These are phyloP conservation scores for Conus ventricosus DNA, from an alignment of 1,140 invertebrate species.

Conservation along the genomic window DNA sequence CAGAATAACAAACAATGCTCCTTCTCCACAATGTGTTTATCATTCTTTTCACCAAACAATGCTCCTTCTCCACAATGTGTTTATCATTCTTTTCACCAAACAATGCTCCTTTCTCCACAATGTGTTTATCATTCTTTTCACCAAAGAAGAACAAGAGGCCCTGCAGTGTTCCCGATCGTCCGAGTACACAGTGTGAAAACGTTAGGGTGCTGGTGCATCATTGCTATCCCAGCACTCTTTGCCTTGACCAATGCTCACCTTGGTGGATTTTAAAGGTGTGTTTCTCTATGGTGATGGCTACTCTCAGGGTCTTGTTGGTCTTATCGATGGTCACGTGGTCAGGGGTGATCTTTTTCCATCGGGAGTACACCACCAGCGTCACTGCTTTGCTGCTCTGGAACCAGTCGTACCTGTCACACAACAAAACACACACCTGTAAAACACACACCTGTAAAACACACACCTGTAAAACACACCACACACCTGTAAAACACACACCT, in stretches of 20 bases:
- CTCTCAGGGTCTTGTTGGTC: constrained; percentile 50
- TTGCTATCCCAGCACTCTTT: too few species aligned
- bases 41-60: too few species aligned
- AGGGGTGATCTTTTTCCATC: constrained; percentile 62
- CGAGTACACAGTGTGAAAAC: too few species aligned
- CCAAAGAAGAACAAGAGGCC: too few species aligned
- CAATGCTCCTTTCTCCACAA: too few species aligned
- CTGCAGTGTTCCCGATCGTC: too few species aligned
- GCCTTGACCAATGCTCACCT: neutral
- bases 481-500: neutral
- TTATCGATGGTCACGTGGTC: constrained; percentile 63
- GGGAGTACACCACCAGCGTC: constrained; percentile 71
- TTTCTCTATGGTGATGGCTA: constrained; percentile 56
- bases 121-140: too few species aligned
- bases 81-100: too few species aligned
- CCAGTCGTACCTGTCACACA: constrained; percentile 72
- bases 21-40: too few species aligned
- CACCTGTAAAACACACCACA: constrained; percentile 35
- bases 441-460: neutral
- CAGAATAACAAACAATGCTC: too few species aligned
- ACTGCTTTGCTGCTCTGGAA: constrained; percentile 69
- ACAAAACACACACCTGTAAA: neutral
- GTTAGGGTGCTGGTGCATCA: too few species aligned
- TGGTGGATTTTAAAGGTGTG: neutral
- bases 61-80: too few species aligned